Percentiles rank a stretch among this genome's conserved stretches.
Evolutionary conservation across 2,797 vertebrate species (phyloP).

Genomic region (Melanotaenia parkinsoni): DNA sequence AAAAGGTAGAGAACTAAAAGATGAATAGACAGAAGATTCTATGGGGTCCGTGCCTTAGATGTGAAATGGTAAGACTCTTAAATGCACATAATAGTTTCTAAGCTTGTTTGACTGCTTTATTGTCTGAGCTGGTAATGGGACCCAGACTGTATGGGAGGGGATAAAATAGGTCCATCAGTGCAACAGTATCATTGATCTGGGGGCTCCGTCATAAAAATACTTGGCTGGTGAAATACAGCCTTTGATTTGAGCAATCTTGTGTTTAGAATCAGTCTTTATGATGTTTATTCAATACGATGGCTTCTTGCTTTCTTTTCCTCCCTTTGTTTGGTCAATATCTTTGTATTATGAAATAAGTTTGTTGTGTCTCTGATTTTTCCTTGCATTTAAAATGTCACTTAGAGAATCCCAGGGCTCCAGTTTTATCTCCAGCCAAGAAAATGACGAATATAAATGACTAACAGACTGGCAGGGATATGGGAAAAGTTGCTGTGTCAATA

Average conservation of each 20-base stretch:
- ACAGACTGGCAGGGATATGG: slow-evolving; percentile 71
- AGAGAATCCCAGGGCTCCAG: slow-evolving; percentile 55
- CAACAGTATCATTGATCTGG: slow-evolving; percentile 55
- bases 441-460: slow-evolving; percentile 80
- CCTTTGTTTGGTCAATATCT: slow-evolving; percentile 62
- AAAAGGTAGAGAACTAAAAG: slow-evolving; percentile 45
- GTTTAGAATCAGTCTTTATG: slow-evolving; percentile 58
- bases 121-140: slow-evolving; percentile 55
- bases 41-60: slow-evolving; percentile 46
- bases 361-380: slow-evolving; percentile 43
- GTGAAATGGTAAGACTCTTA: slow-evolving; percentile 77
- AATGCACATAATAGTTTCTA: slow-evolving; percentile 23
- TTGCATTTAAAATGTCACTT: slow-evolving; percentile 71
- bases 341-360: slow-evolving; percentile 67
- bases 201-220: slow-evolving; percentile 31
- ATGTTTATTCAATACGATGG: slow-evolving; percentile 62
- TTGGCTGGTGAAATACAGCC: slow-evolving; percentile 53
- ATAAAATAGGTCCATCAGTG: slow-evolving; percentile 50
- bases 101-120: slow-evolving; percentile 58
- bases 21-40: slow-evolving; percentile 64
- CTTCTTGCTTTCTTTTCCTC: slow-evolving; percentile 57
- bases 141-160: slow-evolving; percentile 30
- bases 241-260: slow-evolving; percentile 47
- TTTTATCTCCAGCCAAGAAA: slow-evolving; percentile 72
- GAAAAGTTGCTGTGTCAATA: slow-evolving; percentile 71